phyloP scores from a whole-genome alignment of 2,888 invertebrate species.

The Temnothorax rugatulus region DNA sequence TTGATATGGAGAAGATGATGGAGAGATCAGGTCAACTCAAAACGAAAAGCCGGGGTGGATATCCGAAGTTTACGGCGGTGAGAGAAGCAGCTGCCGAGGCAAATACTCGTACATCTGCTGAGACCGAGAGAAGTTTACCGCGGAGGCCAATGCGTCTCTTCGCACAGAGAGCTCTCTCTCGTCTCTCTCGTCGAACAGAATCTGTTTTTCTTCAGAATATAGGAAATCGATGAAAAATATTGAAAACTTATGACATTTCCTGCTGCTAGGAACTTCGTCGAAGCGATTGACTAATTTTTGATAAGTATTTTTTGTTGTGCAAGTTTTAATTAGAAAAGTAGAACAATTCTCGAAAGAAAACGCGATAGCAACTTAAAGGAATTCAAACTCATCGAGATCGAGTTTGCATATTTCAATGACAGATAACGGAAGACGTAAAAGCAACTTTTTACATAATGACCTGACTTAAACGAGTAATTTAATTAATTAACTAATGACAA shows the following conservation, averaged over 20 bases:
- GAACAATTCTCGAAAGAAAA: not conserved
- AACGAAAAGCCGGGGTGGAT: slow-evolving; percentile 60
- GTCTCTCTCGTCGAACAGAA: slow-evolving; percentile 38
- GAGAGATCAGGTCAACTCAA: slow-evolving; percentile 37
- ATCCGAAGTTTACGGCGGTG: slow-evolving; percentile 70
- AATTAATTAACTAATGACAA: slow-evolving; percentile 6
- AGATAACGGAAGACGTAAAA: not conserved
- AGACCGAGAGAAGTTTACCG: slow-evolving; percentile 69
- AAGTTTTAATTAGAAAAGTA: not conserved
- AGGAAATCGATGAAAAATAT: not conserved
- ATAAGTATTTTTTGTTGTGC: not conserved
- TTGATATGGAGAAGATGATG: not conserved
- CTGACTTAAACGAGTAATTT: not conserved
- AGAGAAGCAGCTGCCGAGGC: slow-evolving; percentile 83
- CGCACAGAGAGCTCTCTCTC: slow-evolving; percentile 36
- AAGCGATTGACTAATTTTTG: not conserved
- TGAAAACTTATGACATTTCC: slow-evolving; percentile 12
- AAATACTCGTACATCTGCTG: slow-evolving; percentile 85
- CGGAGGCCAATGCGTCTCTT: slow-evolving; percentile 56
- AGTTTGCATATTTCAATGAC: not conserved
- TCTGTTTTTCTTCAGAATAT: slow-evolving; percentile 10
- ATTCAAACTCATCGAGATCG: slow-evolving; percentile 18
- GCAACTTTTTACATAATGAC: not conserved
- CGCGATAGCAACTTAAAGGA: not conserved
- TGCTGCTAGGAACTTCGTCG: too few relatives aligned